These are phyloP conservation scores for Drosophila conformis DNA, from an alignment of 2,888 invertebrate genomes.

Conservation along the genomic window DNA sequence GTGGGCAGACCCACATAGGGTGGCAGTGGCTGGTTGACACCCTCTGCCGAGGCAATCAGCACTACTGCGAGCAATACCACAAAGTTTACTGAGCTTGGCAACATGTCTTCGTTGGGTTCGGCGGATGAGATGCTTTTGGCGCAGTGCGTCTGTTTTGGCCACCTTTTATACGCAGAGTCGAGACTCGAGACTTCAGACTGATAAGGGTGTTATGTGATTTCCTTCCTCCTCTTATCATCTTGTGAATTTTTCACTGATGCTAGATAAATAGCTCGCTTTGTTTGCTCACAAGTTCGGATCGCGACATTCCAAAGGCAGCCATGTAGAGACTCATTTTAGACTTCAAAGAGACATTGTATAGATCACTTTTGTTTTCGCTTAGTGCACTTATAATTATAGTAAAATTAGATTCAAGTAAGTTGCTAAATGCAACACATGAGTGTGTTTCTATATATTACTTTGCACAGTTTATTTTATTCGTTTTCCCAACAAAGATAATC, in stretches of 20 bases:
- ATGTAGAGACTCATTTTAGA: not conserved
- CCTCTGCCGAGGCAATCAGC: slow-evolving; percentile 24
- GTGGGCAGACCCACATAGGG: slow-evolving; percentile 69
- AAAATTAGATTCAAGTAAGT: not conserved
- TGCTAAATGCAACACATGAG: slow-evolving; percentile 36
- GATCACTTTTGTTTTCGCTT: slow-evolving; percentile 36
- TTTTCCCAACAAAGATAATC: slow-evolving; percentile 49
- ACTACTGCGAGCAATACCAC: slow-evolving; percentile 34
- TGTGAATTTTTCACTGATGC: slow-evolving; percentile 39
- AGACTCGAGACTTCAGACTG: slow-evolving; percentile 27
- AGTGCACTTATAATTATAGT: slow-evolving; percentile 16
- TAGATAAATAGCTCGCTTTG: slow-evolving; percentile 49
- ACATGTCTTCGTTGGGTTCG: slow-evolving; percentile 25
- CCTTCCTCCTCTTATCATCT: slow-evolving; percentile 37
- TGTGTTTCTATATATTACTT: slow-evolving; percentile 30
- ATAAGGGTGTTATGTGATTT: slow-evolving; percentile 40
- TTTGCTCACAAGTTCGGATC: slow-evolving; percentile 31
- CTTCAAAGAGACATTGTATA: not conserved
- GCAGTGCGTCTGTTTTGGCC: slow-evolving; percentile 59
- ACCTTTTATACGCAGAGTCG: slow-evolving; percentile 61
- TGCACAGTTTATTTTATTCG: slow-evolving; percentile 2
- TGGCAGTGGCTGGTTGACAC: slow-evolving; percentile 55
- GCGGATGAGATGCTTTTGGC: slow-evolving; percentile 61
- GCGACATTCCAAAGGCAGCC: slow-evolving; percentile 12
- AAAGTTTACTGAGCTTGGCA: slow-evolving; percentile 4